Evolutionary conservation across 2,113 vertebrate genomes (phyloP).

Genomic region (Campylorhamphus procurvoides): DNA sequence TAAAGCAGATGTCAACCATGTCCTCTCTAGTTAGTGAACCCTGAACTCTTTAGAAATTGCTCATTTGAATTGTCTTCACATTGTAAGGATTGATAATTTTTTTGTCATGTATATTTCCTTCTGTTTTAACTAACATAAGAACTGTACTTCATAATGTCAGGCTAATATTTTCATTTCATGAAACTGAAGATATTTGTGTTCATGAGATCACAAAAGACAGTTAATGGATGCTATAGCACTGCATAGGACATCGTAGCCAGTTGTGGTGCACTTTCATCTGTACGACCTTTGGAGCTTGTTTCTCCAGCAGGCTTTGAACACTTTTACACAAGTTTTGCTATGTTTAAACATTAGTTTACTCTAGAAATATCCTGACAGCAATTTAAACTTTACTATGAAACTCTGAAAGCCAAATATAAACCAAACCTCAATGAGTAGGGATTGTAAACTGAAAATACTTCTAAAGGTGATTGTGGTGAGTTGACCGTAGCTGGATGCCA

Average conservation of each 20-base stretch:
- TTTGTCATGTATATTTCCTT: background rate
- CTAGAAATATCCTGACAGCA: background rate
- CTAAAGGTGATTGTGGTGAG: background rate
- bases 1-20: background rate
- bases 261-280: background rate
- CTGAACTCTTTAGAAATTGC: background rate
- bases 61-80: background rate
- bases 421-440: background rate
- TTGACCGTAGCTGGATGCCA: background rate
- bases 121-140: background rate
- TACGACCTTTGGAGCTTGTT: background rate
- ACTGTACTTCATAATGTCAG: accelerated
- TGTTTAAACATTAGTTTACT: background rate
- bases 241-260: background rate
- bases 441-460: background rate
- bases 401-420: background rate
- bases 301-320: background rate
- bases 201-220: background rate
- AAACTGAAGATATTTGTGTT: background rate
- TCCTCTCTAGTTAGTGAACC: background rate
- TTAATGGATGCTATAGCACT: background rate
- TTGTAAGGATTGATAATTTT: background rate
- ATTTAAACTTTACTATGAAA: background rate
- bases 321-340: background rate
- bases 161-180: background rate